phyloP scores from a whole-genome alignment of 2,888 invertebrate genomes.

The Caenorhabditis sp. region DNA sequence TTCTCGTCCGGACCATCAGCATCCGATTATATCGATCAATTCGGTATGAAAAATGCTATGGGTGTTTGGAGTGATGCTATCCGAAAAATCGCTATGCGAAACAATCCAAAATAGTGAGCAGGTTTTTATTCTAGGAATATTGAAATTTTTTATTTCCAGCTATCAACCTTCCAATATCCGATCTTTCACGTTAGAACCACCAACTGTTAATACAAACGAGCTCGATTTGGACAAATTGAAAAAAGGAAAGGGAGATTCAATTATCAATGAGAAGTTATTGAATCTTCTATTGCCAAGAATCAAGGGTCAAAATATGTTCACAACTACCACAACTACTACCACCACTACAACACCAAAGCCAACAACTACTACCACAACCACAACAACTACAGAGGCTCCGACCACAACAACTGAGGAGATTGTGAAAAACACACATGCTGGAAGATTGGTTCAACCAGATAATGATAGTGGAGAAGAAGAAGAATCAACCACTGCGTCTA shows the following conservation, averaged over 20 bases:
- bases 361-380: constrained; percentile 20
- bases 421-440: constrained; percentile 25
- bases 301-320: constrained; percentile 46
- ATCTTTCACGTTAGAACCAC: constrained; percentile 37
- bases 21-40: constrained; percentile 40
- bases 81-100: constrained; percentile 45
- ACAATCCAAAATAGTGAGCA: constrained; percentile 36
- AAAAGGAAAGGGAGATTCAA: constrained; percentile 52
- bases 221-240: constrained; percentile 32
- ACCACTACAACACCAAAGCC: constrained; percentile 21
- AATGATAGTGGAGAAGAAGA: constrained; percentile 34
- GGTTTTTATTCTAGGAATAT: background rate
- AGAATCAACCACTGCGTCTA: background rate
- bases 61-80: constrained; percentile 50
- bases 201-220: constrained; percentile 28
- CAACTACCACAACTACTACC: constrained; percentile 31
- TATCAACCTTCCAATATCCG: constrained; percentile 21
- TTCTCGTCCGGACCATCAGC: constrained; percentile 20
- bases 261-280: constrained; percentile 54
- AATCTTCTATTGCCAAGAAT: constrained; percentile 51
- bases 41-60: constrained; percentile 56
- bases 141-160: constrained; percentile 12
- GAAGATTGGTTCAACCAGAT: constrained; percentile 38
- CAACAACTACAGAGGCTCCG: constrained; percentile 18
- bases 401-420: constrained; percentile 28